phyloP scores from a whole-genome alignment of 1,140 invertebrate species.

The Pemphigus obesinymphae region DNA sequence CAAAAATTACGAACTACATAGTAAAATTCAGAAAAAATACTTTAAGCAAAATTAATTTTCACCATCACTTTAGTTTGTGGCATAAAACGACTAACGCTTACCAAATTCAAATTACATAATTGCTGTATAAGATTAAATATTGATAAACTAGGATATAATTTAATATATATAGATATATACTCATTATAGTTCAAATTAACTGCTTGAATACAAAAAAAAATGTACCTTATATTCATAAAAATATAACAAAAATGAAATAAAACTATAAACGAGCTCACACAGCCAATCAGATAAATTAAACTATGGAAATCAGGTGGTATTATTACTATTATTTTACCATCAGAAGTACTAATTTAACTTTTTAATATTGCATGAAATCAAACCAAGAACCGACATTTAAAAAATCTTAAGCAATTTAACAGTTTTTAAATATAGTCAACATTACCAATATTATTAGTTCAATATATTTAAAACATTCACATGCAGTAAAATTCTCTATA shows the following conservation, averaged over 20 bases:
- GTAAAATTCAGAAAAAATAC: too few species aligned
- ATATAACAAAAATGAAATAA: background rate
- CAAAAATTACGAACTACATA: background rate
- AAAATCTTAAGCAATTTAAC: background rate
- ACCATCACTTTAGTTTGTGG: background rate
- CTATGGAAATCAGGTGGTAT: background rate
- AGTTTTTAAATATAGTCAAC: background rate
- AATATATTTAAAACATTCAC: background rate
- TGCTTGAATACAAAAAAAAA: background rate
- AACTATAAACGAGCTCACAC: background rate
- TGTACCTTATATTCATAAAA: background rate
- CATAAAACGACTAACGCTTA: slow-evolving; percentile 28
- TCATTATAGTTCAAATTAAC: background rate
- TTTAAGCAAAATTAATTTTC: background rate
- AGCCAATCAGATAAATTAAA: background rate
- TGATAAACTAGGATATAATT: background rate
- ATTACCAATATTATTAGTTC: background rate
- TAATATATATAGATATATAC: background rate
- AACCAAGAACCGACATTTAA: background rate
- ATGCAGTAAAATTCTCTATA: background rate
- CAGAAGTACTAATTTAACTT: background rate
- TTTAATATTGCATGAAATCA: background rate
- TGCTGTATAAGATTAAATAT: background rate
- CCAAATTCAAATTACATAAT: slow-evolving; percentile 9
- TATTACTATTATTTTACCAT: background rate